phyloP scores from a whole-genome alignment of 23 tunicate species.

The Aplidium turbinatum region DNA sequence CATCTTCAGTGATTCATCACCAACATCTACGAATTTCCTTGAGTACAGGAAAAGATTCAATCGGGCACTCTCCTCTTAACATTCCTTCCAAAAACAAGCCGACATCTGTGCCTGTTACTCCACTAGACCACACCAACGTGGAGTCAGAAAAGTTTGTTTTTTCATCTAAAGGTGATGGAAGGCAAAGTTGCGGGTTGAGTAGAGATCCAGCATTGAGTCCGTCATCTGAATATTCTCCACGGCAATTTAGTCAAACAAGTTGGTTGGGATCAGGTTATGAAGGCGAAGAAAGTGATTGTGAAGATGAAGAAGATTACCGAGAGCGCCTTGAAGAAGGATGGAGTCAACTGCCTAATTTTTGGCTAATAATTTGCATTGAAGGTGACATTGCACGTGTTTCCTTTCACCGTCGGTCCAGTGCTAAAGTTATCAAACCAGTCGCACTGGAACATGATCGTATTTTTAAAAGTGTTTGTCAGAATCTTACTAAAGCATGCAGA shows the following conservation, averaged over 20 bases:
- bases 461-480: conserved; percentile 22
- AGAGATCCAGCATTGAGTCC: conserved; percentile 34
- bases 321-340: conserved; percentile 48
- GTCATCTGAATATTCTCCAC: conserved; percentile 48
- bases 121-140: background rate
- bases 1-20: background rate
- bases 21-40: conserved; percentile 22
- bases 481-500: conserved; percentile 43
- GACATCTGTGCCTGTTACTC: conserved; percentile 59
- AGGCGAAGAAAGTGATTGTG: conserved; percentile 78
- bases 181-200: background rate
- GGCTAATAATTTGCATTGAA: conserved; percentile 50
- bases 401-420: conserved; percentile 72
- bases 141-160: conserved; percentile 33
- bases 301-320: conserved; percentile 46
- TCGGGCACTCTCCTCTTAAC: conserved; percentile 1
- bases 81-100: conserved; percentile 6
- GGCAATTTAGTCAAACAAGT: conserved; percentile 68
- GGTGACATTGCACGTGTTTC: conserved; percentile 46
- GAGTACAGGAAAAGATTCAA: conserved; percentile 42
- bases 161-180: background rate
- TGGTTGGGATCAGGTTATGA: conserved; percentile 89
- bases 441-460: conserved; percentile 43
- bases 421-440: conserved; percentile 32
- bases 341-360: conserved; percentile 75